Evolutionary conservation across 2,888 invertebrate genomes (phyloP), one percentile per base, ranked within the genome.

Genomic region (Aradus depressus): DNA sequence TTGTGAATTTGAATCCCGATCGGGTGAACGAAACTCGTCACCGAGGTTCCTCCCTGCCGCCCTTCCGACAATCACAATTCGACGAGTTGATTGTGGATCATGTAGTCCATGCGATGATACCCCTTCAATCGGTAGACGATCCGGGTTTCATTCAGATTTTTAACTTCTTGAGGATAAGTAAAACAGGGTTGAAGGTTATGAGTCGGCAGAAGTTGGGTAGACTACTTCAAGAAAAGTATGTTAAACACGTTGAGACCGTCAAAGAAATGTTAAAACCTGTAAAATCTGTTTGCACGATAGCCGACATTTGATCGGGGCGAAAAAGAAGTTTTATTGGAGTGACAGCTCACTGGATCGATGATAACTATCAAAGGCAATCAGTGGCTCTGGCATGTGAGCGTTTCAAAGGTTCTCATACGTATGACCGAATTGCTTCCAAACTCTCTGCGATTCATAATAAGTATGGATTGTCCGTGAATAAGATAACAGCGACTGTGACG

Each of bases 321-420:
- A 52, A 52, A 32, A 28, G 52, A 1, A 47, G 47, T 18, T 52
- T 52, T 32, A 16, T 52, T 23, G 52, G 52, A 12, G 52, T 52
- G 21, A 52, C 52, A 12, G 41, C 41, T 32, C 52, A 52, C 22
- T 52, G 52, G 52, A 22, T 52, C 2, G 42, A 31, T 5, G 23
- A 18, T 12, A 47, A 45, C 41, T 52, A 21, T 35, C 23, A 47
- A 34, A 47, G n/a, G n/a, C n/a, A n/a, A n/a, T n/a, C n/a, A n/a
- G n/a, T n/a, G n/a, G n/a, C n/a, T n/a, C n/a, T n/a, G 14, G 52
- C 47, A 2, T 52, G 52, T 39, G 22, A 47, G 21, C 45, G 52
- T 21, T 52, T 52, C 41, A 47, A 47, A 19, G 41, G 41, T 18
- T n/a, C 41, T 25, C 52, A 45, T 42, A 52, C 52, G 6, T 19